Evolutionary conservation across 2,888 invertebrate genomes (phyloP).

Genomic region (Tipula unca): DNA sequence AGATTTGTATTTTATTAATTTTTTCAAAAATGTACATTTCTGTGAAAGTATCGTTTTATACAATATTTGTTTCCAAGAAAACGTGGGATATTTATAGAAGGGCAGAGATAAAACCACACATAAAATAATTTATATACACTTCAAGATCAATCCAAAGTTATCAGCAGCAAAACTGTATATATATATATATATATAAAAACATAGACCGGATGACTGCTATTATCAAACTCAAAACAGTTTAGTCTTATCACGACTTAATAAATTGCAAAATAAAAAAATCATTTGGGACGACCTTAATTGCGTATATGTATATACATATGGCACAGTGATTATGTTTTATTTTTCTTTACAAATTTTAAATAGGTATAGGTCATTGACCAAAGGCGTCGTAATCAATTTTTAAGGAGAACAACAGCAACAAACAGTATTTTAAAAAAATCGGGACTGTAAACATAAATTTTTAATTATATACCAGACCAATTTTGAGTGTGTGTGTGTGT

Average conservation of each 20-base stretch:
- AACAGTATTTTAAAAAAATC: too few relatives aligned
- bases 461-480: not conserved
- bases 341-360: not conserved
- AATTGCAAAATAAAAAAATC: not conserved
- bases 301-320: not conserved
- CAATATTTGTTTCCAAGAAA: too few relatives aligned
- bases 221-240: not conserved
- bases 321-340: not conserved
- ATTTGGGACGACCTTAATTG: not conserved
- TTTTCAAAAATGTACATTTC: too few relatives aligned
- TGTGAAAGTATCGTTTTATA: too few relatives aligned
- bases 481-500: not conserved
- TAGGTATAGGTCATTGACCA: not conserved
- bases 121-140: too few relatives aligned
- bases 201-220: too few relatives aligned
- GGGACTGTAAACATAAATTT: not conserved
- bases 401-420: not conserved
- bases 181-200: too few relatives aligned
- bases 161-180: too few relatives aligned
- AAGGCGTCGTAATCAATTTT: not conserved
- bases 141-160: too few relatives aligned
- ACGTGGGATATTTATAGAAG: too few relatives aligned
- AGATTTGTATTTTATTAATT: too few relatives aligned
- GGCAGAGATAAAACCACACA: too few relatives aligned
- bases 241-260: not conserved